A percentile compares a stretch with the other conserved stretches of the same genome.
These are phyloP conservation scores for Fukomys damarensis DNA, from an alignment of 2,113 vertebrate species.

Conservation along the genomic window DNA sequence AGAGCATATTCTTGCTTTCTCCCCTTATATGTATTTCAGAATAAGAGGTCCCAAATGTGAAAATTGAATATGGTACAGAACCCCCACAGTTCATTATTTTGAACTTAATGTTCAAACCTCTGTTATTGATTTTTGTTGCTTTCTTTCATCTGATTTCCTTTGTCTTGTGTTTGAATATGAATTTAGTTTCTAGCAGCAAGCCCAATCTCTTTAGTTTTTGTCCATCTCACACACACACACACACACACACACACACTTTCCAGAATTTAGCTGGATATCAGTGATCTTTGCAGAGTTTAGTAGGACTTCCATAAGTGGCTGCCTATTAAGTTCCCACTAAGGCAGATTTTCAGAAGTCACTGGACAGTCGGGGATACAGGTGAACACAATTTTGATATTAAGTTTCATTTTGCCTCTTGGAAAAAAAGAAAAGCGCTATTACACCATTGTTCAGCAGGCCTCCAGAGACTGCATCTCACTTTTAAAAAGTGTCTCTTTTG, in stretches of 20 bases:
- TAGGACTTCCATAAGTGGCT: background rate
- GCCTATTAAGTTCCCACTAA: background rate
- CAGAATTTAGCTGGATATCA: background rate
- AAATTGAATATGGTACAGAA: background rate
- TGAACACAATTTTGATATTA: background rate
- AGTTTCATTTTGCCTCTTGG: background rate
- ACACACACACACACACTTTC: background rate
- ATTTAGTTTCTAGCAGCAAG: background rate
- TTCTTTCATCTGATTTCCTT: conserved; percentile 6
- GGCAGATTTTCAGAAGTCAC: background rate
- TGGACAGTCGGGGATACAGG: background rate
- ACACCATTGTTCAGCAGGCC: background rate
- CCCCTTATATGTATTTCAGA: background rate
- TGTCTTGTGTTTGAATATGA: background rate
- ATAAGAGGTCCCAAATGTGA: conserved; percentile 24
- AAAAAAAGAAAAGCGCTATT: background rate
- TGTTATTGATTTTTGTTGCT: conserved; percentile 1
- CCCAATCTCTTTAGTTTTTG: background rate
- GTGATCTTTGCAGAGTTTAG: conserved; percentile 12
- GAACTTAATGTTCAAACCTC: background rate
- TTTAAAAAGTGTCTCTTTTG: conserved; percentile 33
- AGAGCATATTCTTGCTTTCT: conserved; percentile 5
- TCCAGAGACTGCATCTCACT: conserved; percentile 46
- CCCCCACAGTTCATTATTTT: conserved; percentile 19
- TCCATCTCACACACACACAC: background rate